phyloP scores from a whole-genome alignment of 2,113 vertebrate genomes.

The Nothobranchius furzeri region DNA sequence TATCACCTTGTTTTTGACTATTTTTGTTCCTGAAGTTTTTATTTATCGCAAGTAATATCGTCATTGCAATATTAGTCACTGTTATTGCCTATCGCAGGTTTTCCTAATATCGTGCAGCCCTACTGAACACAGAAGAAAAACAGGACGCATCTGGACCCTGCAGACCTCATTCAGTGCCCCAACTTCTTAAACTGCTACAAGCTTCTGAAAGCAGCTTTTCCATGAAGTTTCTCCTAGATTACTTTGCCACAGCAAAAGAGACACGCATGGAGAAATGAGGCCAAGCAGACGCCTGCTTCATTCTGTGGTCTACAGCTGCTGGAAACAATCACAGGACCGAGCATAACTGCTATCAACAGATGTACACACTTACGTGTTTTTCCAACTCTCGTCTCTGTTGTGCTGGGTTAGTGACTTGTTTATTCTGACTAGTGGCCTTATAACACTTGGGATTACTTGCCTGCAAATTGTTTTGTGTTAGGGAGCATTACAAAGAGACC shows the following conservation, averaged over 20 bases:
- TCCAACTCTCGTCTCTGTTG: constrained; percentile 32
- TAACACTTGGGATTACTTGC: not conserved
- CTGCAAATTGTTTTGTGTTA: too few relatives aligned
- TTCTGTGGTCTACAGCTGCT: constrained; percentile 65
- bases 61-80: too few relatives aligned
- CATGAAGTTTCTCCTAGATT: constrained; percentile 62
- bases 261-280: constrained; percentile 34
- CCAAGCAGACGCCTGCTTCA: constrained; percentile 44
- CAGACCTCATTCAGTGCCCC: constrained; percentile 11
- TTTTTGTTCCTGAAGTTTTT: too few relatives aligned
- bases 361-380: constrained; percentile 42
- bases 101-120: too few relatives aligned
- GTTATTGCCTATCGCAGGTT: too few relatives aligned
- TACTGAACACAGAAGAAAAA: not conserved
- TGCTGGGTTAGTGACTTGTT: constrained; percentile 9
- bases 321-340: constrained; percentile 61
- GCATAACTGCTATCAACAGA: constrained; percentile 55
- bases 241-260: constrained; percentile 43
- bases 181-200: constrained; percentile 50
- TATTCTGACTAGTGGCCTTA: constrained; percentile 4
- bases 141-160: not conserved
- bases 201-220: constrained; percentile 62
- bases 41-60: too few relatives aligned
- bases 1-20: too few relatives aligned
- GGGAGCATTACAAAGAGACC: not conserved